Evolutionary conservation across 1,140 invertebrate species (phyloP), one percentile per base, ranked within the genome.

Genomic region (Popillia japonica): DNA sequence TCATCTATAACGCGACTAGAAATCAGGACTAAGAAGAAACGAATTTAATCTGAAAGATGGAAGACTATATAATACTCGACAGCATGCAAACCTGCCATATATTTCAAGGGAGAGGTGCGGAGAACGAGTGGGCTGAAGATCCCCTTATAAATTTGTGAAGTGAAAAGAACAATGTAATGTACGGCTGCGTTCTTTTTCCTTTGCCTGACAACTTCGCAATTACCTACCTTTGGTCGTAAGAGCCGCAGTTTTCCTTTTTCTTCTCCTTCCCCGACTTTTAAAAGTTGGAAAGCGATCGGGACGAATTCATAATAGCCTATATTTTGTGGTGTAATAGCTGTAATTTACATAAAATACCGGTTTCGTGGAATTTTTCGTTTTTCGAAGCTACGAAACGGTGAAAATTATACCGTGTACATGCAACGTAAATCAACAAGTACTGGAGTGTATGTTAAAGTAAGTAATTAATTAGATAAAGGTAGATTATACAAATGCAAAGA

Each of bases 311-410:
- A 55, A 55, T 55, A 17, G 48, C 14, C 48, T 17, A 55, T 55
- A 55, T 55, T 55, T 55, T n/a, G 48, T 55, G 11, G 14, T 6
- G 48, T 55, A 55, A 55, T 55, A 17, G 48, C 48, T 17, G 48
- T 55, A 55, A 55, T 55, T 55, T 55, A 55, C 48, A 55, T 55
- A 55, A 55, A 55, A 55, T 55, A 55, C n/a, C n/a, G 17, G 48
- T 55, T 55, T 55, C 48, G 48, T 55, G 6, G 48, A n/a, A n/a
- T 55, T 55, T 55, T 55, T 55, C 48, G 14, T n/a, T 55, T 55
- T 55, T 14, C 11, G 6, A 3, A 0, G 48, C 48, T 17, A 55
- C 6, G 48, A 55, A 55, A 55, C 48, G 48, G n/a, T 17, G 48
- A 17, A 55, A 55, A 34, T 34, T 34, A 34, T 34, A 34, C 27